These are phyloP conservation scores for Catharus fuscescens DNA, from an alignment of 2,113 vertebrate genomes.

Conservation along the genomic window DNA sequence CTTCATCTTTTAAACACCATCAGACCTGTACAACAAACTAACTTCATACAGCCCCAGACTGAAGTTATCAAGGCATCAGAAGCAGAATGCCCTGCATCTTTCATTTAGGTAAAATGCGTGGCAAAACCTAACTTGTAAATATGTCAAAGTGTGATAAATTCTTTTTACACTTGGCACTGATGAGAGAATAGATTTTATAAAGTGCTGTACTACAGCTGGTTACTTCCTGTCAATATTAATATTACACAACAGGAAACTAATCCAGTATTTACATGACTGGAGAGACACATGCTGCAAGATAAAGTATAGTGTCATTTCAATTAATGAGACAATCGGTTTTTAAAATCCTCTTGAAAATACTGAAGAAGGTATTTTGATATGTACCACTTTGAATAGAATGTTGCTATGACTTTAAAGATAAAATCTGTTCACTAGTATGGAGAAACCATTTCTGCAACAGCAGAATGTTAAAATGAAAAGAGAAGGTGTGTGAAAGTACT, in stretches of 20 bases:
- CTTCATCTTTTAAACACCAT: slow-evolving; percentile 10
- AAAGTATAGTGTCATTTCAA: background rate
- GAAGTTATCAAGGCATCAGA: background rate
- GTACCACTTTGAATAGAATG: background rate
- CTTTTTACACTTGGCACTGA: background rate
- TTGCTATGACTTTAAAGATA: background rate
- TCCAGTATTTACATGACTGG: background rate
- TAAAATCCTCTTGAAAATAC: background rate
- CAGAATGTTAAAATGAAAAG: background rate
- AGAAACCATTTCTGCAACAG: background rate
- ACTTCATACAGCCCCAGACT: background rate
- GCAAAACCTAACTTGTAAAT: background rate
- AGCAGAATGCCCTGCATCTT: background rate
- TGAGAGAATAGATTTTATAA: background rate
- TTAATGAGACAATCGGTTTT: background rate
- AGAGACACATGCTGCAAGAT: background rate
- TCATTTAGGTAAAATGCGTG: background rate
- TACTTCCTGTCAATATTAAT: slow-evolving; percentile 1
- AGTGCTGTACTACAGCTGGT: background rate
- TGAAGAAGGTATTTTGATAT: background rate
- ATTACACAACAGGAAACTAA: background rate
- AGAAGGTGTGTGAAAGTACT: background rate
- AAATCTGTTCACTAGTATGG: background rate
- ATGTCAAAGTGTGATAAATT: background rate
- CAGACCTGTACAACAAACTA: background rate